phyloP scores from a whole-genome alignment of 2,888 invertebrate species.

The Pterostichus madidus region DNA sequence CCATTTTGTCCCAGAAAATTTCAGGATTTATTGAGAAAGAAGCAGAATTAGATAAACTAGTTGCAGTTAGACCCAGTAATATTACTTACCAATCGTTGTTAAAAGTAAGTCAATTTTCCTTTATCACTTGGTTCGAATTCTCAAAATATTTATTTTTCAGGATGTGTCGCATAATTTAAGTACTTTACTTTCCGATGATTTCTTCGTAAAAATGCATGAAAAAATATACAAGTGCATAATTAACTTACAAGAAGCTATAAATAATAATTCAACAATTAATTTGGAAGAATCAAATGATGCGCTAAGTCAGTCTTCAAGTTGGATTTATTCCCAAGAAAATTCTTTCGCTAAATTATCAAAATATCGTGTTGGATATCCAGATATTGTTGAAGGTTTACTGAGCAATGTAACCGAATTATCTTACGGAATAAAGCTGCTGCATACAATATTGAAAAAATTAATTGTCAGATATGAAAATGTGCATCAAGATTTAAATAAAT shows the following conservation, averaged over 20 bases:
- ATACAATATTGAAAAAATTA: slow-evolving; percentile 79
- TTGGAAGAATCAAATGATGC: slow-evolving; percentile 55
- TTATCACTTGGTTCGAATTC: background rate
- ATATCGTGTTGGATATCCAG: slow-evolving; percentile 86
- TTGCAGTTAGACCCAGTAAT: slow-evolving; percentile 80
- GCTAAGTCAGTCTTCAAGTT: slow-evolving; percentile 73
- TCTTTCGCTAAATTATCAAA: slow-evolving; percentile 80
- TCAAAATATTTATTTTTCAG: slow-evolving; percentile 43
- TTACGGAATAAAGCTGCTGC: slow-evolving; percentile 82
- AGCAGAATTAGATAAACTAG: slow-evolving; percentile 78
- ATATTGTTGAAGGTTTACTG: slow-evolving; percentile 86
- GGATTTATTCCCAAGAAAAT: slow-evolving; percentile 79
- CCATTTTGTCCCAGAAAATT: slow-evolving; percentile 76
- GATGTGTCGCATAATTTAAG: slow-evolving; percentile 46
- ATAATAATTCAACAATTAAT: slow-evolving; percentile 62
- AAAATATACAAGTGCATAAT: slow-evolving; percentile 72
- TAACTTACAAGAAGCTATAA: slow-evolving; percentile 76
- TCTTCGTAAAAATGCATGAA: slow-evolving; percentile 61
- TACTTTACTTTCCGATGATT: slow-evolving; percentile 62
- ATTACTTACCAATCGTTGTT: slow-evolving; percentile 79
- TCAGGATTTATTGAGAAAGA: slow-evolving; percentile 73
- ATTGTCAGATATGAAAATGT: slow-evolving; percentile 73
- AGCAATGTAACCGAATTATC: slow-evolving; percentile 84
- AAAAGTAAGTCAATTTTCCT: slow-evolving; percentile 76
- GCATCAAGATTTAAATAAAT: slow-evolving; percentile 71